Evolutionary conservation across 2,888 invertebrate species (phyloP).

Genomic region (Apotomis turbidana): DNA sequence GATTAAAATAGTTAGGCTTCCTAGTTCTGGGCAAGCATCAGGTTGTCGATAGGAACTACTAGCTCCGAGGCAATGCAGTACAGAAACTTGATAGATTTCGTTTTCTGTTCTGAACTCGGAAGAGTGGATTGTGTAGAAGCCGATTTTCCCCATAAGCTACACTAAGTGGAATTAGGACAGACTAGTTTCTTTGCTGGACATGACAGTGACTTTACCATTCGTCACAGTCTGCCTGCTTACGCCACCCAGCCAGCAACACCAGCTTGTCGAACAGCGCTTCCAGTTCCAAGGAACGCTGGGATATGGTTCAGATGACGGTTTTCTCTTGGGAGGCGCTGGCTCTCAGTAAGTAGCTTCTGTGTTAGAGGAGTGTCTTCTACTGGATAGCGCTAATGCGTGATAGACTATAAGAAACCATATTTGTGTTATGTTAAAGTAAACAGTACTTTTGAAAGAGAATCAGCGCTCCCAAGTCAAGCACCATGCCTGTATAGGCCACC

Average conservation of each 20-base stretch:
- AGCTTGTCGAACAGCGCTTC: constrained; percentile 91
- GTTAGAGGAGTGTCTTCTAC: constrained; percentile 72
- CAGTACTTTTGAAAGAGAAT: too few species aligned
- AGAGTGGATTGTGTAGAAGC: not conserved
- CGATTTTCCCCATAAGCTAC: too few species aligned
- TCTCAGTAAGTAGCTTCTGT: constrained; percentile 89
- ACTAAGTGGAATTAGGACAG: too few species aligned
- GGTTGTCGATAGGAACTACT: constrained; percentile 87
- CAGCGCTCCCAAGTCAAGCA: too few species aligned
- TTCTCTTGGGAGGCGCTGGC: constrained; percentile 89
- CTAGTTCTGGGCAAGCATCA: constrained; percentile 19
- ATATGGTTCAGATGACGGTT: constrained; percentile 96
- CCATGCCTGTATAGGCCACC: too few species aligned
- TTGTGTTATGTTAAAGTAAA: too few species aligned
- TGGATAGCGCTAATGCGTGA: too few species aligned
- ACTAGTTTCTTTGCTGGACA: not conserved
- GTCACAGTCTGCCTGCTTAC: constrained; percentile 86
- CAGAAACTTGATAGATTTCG: too few species aligned
- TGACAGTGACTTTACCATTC: constrained; percentile 70
- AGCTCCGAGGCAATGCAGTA: constrained; percentile 66
- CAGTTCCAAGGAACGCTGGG: constrained; percentile 95
- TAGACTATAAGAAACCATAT: too few species aligned
- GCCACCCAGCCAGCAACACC: constrained; percentile 93
- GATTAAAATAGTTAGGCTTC: too few species aligned
- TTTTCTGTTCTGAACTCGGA: too few species aligned